Evolutionary conservation across 2,113 vertebrate species (phyloP), one percentile per base, ranked within the genome.

Genomic region (Pituophis catenifer): DNA sequence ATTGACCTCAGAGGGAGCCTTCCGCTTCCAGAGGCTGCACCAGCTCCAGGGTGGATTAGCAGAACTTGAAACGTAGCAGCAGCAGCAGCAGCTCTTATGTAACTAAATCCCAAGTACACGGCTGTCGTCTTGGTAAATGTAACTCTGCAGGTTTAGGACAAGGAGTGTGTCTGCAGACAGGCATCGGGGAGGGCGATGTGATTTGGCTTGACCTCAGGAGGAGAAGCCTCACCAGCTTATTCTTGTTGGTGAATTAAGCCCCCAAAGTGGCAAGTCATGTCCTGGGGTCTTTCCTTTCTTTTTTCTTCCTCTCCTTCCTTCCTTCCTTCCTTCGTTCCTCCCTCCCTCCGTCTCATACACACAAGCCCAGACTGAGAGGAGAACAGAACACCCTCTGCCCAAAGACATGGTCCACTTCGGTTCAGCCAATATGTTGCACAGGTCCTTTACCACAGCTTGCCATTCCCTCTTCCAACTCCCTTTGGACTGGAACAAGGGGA

Each of bases 61-160:
- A 93, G 90, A 88, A 97, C 62, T 96, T 96, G 95, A 97, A 97
- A 97, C 94, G 94, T 97, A 96, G 29, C 98, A 96, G 97, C 96
- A 95, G 96, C 97, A 44, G 44, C 98, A 96, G 97, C 96, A 95
- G 96, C 97, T 97, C 96, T 98, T 98, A 98, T 96, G 97, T 97
- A 98, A 98, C 97, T 96, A 97, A 98, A 97, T 96, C 97, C 97
- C 96, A 97, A 96, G 96, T 96, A 97, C 98, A 98, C 97, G 97
- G 97, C 98, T 98, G 97, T 98, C 97, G 97, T 96, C 97, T 97
- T 96, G 97, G 97, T 97, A 98, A 98, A 98, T 98, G 98, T 98
- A 98, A 98, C 97, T 98, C 97, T 90, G 97, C 97, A 98, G 97
- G 98, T 98, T 98, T 97, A 98, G 97, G 96, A 97, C 94, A 96